phyloP scores from a whole-genome alignment of 2,113 vertebrate genomes.

The Aptenodytes forsteri region DNA sequence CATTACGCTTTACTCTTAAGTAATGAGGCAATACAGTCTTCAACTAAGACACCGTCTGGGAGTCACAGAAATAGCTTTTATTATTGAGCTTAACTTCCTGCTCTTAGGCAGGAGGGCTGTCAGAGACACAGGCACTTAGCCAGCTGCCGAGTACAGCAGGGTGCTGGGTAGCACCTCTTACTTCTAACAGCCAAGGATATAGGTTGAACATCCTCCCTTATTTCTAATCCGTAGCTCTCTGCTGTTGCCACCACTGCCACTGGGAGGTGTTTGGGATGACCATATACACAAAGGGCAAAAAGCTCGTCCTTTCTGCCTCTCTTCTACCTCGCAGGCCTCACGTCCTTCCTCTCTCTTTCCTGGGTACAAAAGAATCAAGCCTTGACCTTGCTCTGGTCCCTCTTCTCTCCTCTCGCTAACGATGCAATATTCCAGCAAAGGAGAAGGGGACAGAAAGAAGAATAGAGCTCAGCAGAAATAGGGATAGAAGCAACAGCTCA shows the following conservation, averaged over 20 bases:
- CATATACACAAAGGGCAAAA: accelerated
- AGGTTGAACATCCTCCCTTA: neutral
- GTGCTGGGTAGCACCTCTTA: neutral
- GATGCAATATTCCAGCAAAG: neutral
- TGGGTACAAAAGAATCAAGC: neutral
- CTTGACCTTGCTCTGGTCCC: neutral
- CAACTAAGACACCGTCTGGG: neutral
- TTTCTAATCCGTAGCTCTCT: accelerated
- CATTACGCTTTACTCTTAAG: neutral
- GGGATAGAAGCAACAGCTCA: neutral
- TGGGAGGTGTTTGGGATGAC: neutral
- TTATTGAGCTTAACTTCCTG: neutral
- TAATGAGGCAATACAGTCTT: neutral
- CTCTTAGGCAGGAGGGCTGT: neutral
- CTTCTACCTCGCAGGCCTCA: neutral
- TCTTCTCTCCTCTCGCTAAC: neutral
- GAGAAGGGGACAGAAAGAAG: neutral
- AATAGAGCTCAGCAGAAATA: neutral
- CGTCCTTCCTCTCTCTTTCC: neutral
- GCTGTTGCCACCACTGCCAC: neutral
- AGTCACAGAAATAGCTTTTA: neutral
- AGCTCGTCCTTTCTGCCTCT: neutral
- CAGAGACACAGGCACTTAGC: neutral
- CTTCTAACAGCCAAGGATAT: accelerated
- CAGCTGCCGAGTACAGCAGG: neutral